phyloP scores from a whole-genome alignment of 2,113 vertebrate genomes.

The Chloroceryle aenea region DNA sequence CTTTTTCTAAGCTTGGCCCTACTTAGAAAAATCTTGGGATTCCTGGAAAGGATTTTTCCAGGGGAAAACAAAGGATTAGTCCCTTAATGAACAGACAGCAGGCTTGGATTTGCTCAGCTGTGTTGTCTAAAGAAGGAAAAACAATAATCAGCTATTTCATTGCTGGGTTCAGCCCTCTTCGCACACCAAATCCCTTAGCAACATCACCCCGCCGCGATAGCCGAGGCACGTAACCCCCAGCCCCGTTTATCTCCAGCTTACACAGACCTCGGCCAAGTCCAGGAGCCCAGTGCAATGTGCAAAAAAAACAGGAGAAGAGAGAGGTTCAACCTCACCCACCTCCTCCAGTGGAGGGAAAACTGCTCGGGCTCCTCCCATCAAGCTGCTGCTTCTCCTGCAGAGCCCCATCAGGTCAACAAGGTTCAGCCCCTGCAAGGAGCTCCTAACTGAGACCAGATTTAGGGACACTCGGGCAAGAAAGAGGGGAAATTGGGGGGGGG shows the following conservation, averaged over 20 bases:
- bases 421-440: not conserved
- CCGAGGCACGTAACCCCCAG: not conserved
- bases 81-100: not conserved
- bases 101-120: constrained; percentile 38
- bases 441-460: too few species aligned
- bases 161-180: not conserved
- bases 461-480: not conserved
- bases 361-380: fast-evolving
- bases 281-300: fast-evolving
- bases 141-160: constrained; percentile 8
- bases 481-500: not conserved
- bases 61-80: constrained; percentile 12
- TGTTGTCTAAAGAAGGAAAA: not conserved
- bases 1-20: not conserved
- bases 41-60: constrained; percentile 34
- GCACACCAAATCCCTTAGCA: not conserved
- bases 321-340: not conserved
- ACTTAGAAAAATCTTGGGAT: not conserved
- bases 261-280: not conserved
- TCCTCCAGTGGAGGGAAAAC: fast-evolving
- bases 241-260: not conserved
- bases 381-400: not conserved
- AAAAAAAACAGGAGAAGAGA: not conserved
- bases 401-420: fast-evolving
- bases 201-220: not conserved